phyloP scores from a whole-genome alignment of 2,113 vertebrate genomes.

The Epinephelus cyanopodus region DNA sequence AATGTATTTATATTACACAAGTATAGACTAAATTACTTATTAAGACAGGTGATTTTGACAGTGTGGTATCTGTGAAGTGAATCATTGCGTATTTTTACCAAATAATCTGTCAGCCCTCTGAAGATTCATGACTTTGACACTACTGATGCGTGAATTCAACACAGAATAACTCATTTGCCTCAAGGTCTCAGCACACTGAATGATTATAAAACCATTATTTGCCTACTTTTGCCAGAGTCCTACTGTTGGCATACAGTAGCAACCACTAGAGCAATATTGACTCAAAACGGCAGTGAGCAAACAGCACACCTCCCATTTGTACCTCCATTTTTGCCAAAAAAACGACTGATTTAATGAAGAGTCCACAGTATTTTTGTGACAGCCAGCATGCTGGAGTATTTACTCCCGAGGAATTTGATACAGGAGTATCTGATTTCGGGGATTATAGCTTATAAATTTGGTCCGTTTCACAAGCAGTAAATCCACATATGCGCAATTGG shows the following conservation, averaged over 20 bases:
- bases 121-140: constrained; percentile 19
- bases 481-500: constrained; percentile 7
- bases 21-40: background rate
- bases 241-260: constrained; percentile 43
- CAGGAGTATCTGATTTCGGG: constrained; percentile 6
- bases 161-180: constrained; percentile 30
- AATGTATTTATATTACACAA: background rate
- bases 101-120: background rate
- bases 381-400: constrained; percentile 18
- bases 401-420: constrained; percentile 6
- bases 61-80: background rate
- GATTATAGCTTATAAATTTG: background rate
- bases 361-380: constrained; percentile 22
- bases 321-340: constrained; percentile 39
- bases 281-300: constrained; percentile 52
- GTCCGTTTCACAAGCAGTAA: background rate
- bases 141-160: constrained; percentile 20
- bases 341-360: background rate
- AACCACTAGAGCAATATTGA: constrained; percentile 66
- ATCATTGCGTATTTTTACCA: background rate
- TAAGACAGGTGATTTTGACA: background rate
- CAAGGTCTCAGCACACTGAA: constrained; percentile 41
- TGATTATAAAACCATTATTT: constrained; percentile 57
- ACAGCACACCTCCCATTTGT: constrained; percentile 54
- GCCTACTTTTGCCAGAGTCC: constrained; percentile 37